A percentile compares a stretch with the other conserved stretches of the same genome.
phyloP scores from a whole-genome alignment of 2,113 vertebrate genomes.

The Ibidorhyncha struthersii region DNA sequence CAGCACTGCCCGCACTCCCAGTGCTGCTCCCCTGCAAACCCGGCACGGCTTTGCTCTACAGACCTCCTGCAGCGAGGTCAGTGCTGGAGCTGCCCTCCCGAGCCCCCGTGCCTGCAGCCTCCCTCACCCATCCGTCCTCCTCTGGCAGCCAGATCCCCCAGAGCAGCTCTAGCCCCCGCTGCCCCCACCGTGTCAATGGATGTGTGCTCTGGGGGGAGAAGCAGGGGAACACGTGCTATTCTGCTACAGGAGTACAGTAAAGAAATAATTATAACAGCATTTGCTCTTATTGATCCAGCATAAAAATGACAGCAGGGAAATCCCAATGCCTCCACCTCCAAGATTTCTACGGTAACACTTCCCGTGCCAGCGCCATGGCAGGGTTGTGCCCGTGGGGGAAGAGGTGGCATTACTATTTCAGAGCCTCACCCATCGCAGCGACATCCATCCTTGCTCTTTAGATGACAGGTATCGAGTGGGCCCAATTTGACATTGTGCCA shows the following conservation, averaged over 20 bases:
- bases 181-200: fast-evolving
- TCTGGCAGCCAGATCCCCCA: neutral
- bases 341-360: neutral
- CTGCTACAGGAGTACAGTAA: neutral
- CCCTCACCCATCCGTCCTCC: neutral
- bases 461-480: neutral
- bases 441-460: neutral
- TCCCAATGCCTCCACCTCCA: neutral
- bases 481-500: neutral
- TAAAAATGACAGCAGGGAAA: neutral
- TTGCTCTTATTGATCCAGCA: neutral
- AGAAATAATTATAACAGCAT: neutral
- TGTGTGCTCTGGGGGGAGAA: neutral
- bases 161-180: neutral
- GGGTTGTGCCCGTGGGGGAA: neutral
- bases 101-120: neutral
- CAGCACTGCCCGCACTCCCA: neutral
- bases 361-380: neutral
- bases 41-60: neutral
- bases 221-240: fast-evolving
- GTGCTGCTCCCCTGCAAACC: neutral
- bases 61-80: neutral
- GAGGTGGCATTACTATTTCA: neutral
- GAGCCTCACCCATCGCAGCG: neutral
- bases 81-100: neutral